phyloP scores from a whole-genome alignment of 2,888 invertebrate species.

The Craniophora ligustri region DNA sequence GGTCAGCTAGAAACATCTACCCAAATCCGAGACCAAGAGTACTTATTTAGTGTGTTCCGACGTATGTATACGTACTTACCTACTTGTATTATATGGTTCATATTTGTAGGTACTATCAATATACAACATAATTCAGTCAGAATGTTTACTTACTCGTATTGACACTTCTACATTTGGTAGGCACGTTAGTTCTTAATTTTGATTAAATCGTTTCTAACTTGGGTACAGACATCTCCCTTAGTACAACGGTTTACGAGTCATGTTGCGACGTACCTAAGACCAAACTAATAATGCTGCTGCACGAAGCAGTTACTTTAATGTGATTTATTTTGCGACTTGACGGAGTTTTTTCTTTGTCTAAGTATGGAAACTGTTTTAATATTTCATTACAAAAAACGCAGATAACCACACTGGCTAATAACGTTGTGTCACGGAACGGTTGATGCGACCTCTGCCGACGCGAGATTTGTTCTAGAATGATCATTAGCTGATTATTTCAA shows the following conservation, averaged over 20 bases:
- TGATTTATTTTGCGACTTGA: slow-evolving; percentile 32
- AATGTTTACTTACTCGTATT: too few species aligned
- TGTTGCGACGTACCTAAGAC: neutral
- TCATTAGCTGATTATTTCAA: slow-evolving; percentile 30
- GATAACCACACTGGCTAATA: slow-evolving; percentile 60
- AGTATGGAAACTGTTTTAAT: slow-evolving; percentile 30
- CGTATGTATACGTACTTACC: too few species aligned
- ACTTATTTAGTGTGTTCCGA: too few species aligned
- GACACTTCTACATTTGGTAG: too few species aligned
- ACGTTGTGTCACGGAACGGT: slow-evolving; percentile 65
- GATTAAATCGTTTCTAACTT: neutral
- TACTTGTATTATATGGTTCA: too few species aligned
- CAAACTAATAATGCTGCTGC: slow-evolving; percentile 12
- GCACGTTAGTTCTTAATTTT: too few species aligned
- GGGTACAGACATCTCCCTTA: neutral
- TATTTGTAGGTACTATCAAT: too few species aligned
- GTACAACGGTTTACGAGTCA: neutral
- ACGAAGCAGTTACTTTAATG: slow-evolving; percentile 26
- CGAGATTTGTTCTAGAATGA: slow-evolving; percentile 29
- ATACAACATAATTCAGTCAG: too few species aligned
- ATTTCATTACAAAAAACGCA: slow-evolving; percentile 46
- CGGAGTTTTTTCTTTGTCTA: slow-evolving; percentile 32
- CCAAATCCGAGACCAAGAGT: too few species aligned
- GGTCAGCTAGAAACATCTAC: too few species aligned
- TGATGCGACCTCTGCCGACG: slow-evolving; percentile 49